Base-by-base conservation (phyloP, 2,113 vertebrate species). In the Butastur rufipennis region DNA sequence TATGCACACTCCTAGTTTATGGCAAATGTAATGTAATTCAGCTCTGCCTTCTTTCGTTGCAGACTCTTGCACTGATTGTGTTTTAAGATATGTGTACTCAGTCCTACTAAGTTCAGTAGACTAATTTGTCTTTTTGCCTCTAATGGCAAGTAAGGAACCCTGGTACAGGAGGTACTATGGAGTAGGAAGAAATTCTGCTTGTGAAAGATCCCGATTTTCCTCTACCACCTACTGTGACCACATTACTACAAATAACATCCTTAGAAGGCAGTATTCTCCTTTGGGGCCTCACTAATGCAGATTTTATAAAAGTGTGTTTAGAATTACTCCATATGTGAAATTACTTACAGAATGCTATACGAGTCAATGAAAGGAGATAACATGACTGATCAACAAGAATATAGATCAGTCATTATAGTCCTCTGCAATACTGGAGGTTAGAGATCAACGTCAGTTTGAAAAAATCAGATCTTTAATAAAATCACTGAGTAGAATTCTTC, bases 371-470 rank as follows among this genome's bases (percentile, higher is more conserved):
- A 88, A 83, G 21, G 31, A 61, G 13, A 18, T 18, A 95, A 42
- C 2, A 32, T 16, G 31, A 68, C 13, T 70, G 47, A 79, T 59
- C 58, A 79, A 88, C 45, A 77, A 77, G 40, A 95, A 87, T 45
- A 71, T 43, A 81, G 20, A 86, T 87, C 73, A 96, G 92, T 62
- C 42, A 45, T 31, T n/a, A 72, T 25, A 80, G 23, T 58, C 48
- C 7, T 66, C 68, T 66, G 9, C 36, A 52, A 66, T 38, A 72
- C 18, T 43, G 10, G 4, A 55, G 16, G 26, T 45, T 47, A 78
- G 22, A 72, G 23, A 72, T 80, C 95, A 96, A 94, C 71, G 88
- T 81, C 22, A 56, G 5, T 88, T 87, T 93, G 47, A 81, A 96
- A 88, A 65, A 53, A 6, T 21, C 42, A 84, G 29, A 48, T 82